Evolutionary conservation across 1,140 invertebrate species (phyloP).

Genomic region (Drosophila kohkoa): DNA sequence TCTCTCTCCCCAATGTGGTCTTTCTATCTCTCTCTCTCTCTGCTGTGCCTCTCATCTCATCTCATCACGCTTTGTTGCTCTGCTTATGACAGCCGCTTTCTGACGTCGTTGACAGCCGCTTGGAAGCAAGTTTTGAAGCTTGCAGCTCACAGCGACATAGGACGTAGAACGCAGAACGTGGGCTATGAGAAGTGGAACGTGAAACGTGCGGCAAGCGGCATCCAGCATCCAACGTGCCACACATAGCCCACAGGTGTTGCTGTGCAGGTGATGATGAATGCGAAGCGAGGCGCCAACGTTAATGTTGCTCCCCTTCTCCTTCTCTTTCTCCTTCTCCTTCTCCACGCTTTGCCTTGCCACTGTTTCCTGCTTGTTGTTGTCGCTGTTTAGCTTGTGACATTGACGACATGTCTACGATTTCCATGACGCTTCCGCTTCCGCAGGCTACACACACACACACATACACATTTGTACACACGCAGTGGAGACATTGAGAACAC

Average conservation of each 20-base stretch:
- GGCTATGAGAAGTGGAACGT: background rate
- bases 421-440: slow-evolving; percentile 56
- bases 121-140: slow-evolving; percentile 12
- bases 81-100: slow-evolving; percentile 32
- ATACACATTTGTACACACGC: too few species aligned
- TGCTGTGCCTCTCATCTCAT: too few species aligned
- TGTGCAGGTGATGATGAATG: slow-evolving; percentile 62
- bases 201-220: background rate
- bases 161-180: background rate
- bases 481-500: slow-evolving; percentile 17
- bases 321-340: background rate
- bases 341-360: slow-evolving; percentile 2
- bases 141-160: slow-evolving; percentile 9
- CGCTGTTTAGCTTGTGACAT: slow-evolving; percentile 58
- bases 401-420: slow-evolving; percentile 71
- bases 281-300: slow-evolving; percentile 27
- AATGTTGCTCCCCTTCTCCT: slow-evolving; percentile 17
- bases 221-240: slow-evolving; percentile 13
- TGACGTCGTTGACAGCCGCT: slow-evolving; percentile 36
- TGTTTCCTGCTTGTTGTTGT: slow-evolving; percentile 22
- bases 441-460: slow-evolving; percentile 16
- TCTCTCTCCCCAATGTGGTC: background rate
- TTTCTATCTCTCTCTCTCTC: background rate
- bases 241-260: slow-evolving; percentile 50
- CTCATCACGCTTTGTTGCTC: background rate